Percentiles rank a stretch among this genome's conserved stretches.
These are phyloP conservation scores for Drosophila lacicola DNA, from an alignment of 2,888 invertebrate species.

Conservation along the genomic window DNA sequence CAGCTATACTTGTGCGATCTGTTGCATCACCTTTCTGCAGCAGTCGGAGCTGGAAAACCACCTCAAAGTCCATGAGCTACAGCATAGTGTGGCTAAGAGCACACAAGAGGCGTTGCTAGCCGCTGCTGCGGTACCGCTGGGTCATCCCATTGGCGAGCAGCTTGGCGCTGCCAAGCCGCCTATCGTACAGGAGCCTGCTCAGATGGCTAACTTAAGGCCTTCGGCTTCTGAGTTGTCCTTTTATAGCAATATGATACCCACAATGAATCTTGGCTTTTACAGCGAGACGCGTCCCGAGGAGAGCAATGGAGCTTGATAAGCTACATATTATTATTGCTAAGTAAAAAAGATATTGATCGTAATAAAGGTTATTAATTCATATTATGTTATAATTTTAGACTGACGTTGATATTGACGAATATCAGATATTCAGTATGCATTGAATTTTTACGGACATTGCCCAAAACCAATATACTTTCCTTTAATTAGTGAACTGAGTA, in stretches of 20 bases:
- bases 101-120: constrained; percentile 68
- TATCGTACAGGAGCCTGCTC: constrained; percentile 24
- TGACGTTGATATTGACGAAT: too few species aligned
- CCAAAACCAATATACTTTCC: too few species aligned
- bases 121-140: constrained; percentile 27
- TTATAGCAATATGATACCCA: constrained; percentile 82
- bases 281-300: constrained; percentile 84
- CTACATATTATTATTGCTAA: neutral
- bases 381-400: too few species aligned
- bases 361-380: neutral
- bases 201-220: constrained; percentile 52
- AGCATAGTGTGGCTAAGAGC: constrained; percentile 73
- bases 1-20: constrained; percentile 88
- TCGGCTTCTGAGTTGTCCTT: constrained; percentile 76
- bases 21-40: constrained; percentile 83
- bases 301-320: constrained; percentile 46
- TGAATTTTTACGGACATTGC: too few species aligned
- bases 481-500: too few species aligned
- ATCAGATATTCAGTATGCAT: too few species aligned
- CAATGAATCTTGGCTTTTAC: constrained; percentile 84
- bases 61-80: constrained; percentile 83
- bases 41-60: constrained; percentile 81
- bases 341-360: neutral
- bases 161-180: constrained; percentile 8
- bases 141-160: constrained; percentile 19